phyloP scores from a whole-genome alignment of 2,888 invertebrate genomes.

The Drosophila mercatorum region DNA sequence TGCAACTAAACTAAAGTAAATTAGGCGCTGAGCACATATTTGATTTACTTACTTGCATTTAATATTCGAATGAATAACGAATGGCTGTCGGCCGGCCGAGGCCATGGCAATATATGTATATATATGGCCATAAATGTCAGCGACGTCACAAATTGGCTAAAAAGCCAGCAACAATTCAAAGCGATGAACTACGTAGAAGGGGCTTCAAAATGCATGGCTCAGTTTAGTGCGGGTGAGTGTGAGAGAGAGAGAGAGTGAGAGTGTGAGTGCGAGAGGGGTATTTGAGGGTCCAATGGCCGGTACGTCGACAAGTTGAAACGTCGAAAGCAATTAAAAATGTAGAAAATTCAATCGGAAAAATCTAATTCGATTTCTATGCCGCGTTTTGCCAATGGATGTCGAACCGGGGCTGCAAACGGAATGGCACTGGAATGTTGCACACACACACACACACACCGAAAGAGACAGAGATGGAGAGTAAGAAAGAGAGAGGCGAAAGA shows the following conservation, averaged over 20 bases:
- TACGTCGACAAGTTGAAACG: slow-evolving; percentile 74
- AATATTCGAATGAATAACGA: slow-evolving; percentile 56
- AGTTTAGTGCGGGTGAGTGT: slow-evolving; percentile 7
- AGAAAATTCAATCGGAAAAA: slow-evolving; percentile 84
- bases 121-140: slow-evolving; percentile 72
- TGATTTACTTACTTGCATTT: slow-evolving; percentile 73
- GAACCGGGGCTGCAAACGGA: slow-evolving; percentile 44
- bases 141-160: slow-evolving; percentile 73
- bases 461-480: slow-evolving; percentile 11
- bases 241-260: not conserved
- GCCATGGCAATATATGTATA: slow-evolving; percentile 28
- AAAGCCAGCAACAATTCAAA: slow-evolving; percentile 66
- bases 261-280: slow-evolving; percentile 10
- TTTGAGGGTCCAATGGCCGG: slow-evolving; percentile 23
- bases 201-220: slow-evolving; percentile 23
- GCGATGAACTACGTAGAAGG: slow-evolving; percentile 16
- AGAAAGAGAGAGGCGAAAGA: not conserved
- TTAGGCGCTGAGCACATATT: slow-evolving; percentile 64
- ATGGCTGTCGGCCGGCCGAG: slow-evolving; percentile 7
- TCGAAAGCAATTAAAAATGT: slow-evolving; percentile 84
- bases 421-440: slow-evolving; percentile 54
- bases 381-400: slow-evolving; percentile 70
- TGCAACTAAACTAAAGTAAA: slow-evolving; percentile 69
- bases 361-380: slow-evolving; percentile 83
- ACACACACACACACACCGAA: slow-evolving; percentile 36